Conservation (phyloP, 1,140 invertebrate species). For the Lepeophtheirus salmonis region DNA sequence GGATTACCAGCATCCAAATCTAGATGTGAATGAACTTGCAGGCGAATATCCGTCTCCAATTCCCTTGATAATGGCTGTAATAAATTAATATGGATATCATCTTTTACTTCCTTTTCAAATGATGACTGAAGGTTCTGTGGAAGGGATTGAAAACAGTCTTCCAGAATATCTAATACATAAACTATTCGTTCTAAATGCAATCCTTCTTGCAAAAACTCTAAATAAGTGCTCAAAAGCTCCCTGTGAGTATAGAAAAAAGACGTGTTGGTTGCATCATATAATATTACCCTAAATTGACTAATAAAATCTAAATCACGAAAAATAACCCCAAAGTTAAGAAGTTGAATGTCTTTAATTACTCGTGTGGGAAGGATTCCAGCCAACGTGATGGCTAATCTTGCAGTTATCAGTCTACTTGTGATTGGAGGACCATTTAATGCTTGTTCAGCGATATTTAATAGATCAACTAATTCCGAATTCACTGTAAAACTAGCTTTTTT, state of each 20-base stretch:
- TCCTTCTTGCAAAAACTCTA: conserved; percentile 43
- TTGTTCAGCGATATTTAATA: neutral
- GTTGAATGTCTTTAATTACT: neutral
- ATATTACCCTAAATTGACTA: conserved; percentile 36
- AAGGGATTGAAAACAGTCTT: conserved; percentile 40
- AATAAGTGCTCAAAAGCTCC: conserved; percentile 52
- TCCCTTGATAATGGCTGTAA: conserved; percentile 56
- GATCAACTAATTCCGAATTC: neutral
- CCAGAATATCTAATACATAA: conserved; percentile 28
- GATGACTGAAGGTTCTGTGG: conserved; percentile 32
- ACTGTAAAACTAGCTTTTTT: neutral
- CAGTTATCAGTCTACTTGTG: neutral
- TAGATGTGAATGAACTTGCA: conserved; percentile 75
- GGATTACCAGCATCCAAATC: conserved; percentile 59
- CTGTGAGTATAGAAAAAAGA: conserved; percentile 65
- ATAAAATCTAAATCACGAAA: conserved; percentile 42
- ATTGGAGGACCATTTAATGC: neutral
- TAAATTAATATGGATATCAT: conserved; percentile 25
- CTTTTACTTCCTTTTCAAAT: neutral
- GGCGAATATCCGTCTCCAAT: conserved; percentile 71
- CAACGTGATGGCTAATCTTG: neutral
- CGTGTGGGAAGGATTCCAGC: neutral
- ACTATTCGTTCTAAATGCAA: conserved; percentile 39
- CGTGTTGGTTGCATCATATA: conserved; percentile 44
- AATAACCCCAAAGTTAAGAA: conserved; percentile 23